Evolutionary conservation across 2,888 invertebrate genomes (phyloP).

Genomic region (Herminia tarsipennalis): DNA sequence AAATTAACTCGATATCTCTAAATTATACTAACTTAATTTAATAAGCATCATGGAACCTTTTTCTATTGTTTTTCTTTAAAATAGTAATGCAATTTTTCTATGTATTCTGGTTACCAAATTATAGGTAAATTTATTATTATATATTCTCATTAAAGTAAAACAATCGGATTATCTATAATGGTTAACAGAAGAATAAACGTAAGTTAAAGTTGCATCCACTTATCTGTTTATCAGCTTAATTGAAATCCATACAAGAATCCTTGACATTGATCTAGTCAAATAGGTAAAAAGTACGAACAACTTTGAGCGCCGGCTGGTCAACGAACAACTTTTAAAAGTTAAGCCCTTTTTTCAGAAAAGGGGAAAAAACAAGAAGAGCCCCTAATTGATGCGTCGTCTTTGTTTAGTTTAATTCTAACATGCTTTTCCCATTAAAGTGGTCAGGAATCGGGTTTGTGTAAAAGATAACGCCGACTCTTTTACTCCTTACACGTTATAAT

Average conservation of each 20-base stretch:
- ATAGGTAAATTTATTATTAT: too few species aligned
- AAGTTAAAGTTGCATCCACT: constrained; percentile 61
- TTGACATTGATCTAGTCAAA: constrained; percentile 83
- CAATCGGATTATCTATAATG: constrained; percentile 15
- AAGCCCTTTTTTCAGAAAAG: constrained; percentile 74
- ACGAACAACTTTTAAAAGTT: constrained; percentile 80
- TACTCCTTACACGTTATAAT: constrained; percentile 84
- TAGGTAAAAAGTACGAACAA: constrained; percentile 78
- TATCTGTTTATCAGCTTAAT: constrained; percentile 78
- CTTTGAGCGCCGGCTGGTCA: constrained; percentile 72
- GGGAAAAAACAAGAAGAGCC: constrained; percentile 68
- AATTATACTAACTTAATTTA: too few species aligned
- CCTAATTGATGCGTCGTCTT: constrained; percentile 86
- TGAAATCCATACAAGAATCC: constrained; percentile 81
- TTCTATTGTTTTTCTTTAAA: too few species aligned
- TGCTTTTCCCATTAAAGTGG: constrained; percentile 86
- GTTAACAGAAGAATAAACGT: constrained; percentile 50
- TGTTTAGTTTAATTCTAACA: constrained; percentile 87
- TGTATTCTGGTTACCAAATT: too few species aligned
- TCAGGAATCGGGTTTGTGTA: constrained; percentile 79
- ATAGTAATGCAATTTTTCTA: too few species aligned
- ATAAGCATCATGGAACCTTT: too few species aligned
- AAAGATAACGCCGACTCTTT: constrained; percentile 82
- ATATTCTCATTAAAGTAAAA: constrained; percentile 5
- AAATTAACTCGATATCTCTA: constrained; percentile 45